phyloP scores from a whole-genome alignment of 2,797 vertebrate genomes.

The Salmo trutta region DNA sequence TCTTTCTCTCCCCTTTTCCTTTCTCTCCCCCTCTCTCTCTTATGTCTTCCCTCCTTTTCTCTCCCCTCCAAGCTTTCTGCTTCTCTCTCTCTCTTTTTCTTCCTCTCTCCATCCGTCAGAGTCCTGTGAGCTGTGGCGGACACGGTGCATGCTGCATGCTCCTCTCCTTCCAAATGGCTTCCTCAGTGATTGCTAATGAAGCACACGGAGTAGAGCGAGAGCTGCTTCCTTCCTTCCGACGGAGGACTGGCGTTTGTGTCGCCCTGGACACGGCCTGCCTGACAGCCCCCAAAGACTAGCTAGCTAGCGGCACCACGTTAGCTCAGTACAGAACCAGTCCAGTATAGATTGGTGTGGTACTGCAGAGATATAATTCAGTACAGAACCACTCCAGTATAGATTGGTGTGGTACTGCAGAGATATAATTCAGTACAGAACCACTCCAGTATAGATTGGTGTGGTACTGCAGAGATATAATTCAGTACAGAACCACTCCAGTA shows the following conservation, averaged over 20 bases:
- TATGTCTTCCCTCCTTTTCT: not conserved
- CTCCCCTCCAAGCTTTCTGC: not conserved
- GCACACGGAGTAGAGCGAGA: constrained; percentile 46
- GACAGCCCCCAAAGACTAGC: not conserved
- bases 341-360: too few species aligned
- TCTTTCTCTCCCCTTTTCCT: not conserved
- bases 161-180: constrained; percentile 60
- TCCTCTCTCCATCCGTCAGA: not conserved
- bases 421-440: not conserved
- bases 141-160: constrained; percentile 54
- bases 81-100: too few species aligned
- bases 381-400: not conserved
- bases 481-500: not conserved
- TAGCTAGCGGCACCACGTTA: too few species aligned
- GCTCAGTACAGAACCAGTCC: not conserved
- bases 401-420: too few species aligned
- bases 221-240: not conserved
- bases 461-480: too few species aligned
- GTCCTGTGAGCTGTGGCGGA: constrained; percentile 49
- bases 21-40: not conserved
- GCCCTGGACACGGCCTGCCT: not conserved
- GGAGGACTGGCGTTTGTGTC: constrained; percentile 12
- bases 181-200: constrained; percentile 64
- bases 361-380: not conserved
- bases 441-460: too few species aligned